A percentile compares a stretch with the other conserved stretches of the same genome.
Evolutionary conservation across 2,113 vertebrate genomes (phyloP).

Genomic region (Hippopotamus amphibius): DNA sequence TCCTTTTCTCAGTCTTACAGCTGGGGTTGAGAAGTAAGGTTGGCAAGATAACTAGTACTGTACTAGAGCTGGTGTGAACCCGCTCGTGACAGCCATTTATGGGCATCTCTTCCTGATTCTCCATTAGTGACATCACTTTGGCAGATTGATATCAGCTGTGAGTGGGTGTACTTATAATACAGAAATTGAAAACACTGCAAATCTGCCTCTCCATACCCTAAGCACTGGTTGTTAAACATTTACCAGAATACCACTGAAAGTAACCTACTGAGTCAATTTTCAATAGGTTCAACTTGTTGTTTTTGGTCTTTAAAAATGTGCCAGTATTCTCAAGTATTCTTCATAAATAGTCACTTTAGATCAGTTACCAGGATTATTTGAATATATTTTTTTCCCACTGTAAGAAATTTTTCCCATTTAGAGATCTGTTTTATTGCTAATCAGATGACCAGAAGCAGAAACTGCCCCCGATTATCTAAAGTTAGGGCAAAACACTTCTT

Average conservation of each 20-base stretch:
- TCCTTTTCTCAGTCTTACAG: not conserved
- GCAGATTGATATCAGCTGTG: not conserved
- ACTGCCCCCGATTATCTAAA: not conserved
- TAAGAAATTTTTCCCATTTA: not conserved
- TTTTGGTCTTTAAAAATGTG: not conserved
- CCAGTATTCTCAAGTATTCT: not conserved
- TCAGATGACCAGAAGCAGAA: not conserved
- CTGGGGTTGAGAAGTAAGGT: not conserved
- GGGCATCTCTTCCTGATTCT: not conserved
- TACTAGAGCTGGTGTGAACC: accelerated
- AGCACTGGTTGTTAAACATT: not conserved
- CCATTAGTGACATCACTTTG: not conserved
- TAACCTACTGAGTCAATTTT: not conserved
- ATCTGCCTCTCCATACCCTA: not conserved
- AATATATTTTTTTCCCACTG: not conserved
- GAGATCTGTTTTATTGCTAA: not conserved
- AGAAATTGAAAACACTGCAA: not conserved
- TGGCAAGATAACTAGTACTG: not conserved
- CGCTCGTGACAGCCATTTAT: not conserved
- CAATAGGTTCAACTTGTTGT: not conserved
- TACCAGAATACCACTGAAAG: not conserved
- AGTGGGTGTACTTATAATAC: not conserved
- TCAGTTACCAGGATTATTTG: not conserved
- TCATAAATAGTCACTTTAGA: not conserved
- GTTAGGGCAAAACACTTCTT: not conserved